Evolutionary conservation across 2,888 invertebrate species (phyloP).

Genomic region (Podabrus alpinus): DNA sequence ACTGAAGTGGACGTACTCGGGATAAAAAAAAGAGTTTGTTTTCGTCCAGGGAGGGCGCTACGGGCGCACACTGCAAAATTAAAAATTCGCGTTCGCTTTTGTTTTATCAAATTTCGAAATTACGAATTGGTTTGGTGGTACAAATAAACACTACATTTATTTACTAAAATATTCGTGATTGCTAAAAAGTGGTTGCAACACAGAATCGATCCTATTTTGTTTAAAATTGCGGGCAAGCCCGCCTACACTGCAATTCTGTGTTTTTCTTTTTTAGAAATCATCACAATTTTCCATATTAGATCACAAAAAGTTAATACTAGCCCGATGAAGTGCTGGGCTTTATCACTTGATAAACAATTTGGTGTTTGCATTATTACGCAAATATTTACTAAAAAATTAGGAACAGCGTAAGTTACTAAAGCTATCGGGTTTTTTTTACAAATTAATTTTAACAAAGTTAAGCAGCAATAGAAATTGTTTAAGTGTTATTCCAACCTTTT

Average conservation of each 20-base stretch:
- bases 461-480: constrained; percentile 9
- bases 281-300: background rate
- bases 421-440: constrained; percentile 12
- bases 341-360: background rate
- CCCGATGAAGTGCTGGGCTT: background rate
- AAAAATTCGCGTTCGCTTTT: background rate
- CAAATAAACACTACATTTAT: background rate
- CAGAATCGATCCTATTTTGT: background rate
- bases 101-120: background rate
- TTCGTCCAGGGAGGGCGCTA: background rate
- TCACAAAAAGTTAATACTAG: background rate
- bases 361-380: background rate
- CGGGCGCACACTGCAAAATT: background rate
- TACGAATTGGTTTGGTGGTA: background rate
- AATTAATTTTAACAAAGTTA: background rate
- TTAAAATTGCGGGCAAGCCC: no score
- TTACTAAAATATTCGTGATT: background rate
- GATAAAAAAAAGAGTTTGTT: background rate
- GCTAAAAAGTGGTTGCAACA: background rate
- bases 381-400: constrained; percentile 8
- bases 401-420: constrained; percentile 25
- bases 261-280: background rate
- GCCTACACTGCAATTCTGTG: background rate
- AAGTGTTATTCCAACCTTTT: constrained; percentile 53
- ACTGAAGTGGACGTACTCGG: background rate